phyloP scores from a whole-genome alignment of 2,113 vertebrate species.

The Vulpes ferrilata region DNA sequence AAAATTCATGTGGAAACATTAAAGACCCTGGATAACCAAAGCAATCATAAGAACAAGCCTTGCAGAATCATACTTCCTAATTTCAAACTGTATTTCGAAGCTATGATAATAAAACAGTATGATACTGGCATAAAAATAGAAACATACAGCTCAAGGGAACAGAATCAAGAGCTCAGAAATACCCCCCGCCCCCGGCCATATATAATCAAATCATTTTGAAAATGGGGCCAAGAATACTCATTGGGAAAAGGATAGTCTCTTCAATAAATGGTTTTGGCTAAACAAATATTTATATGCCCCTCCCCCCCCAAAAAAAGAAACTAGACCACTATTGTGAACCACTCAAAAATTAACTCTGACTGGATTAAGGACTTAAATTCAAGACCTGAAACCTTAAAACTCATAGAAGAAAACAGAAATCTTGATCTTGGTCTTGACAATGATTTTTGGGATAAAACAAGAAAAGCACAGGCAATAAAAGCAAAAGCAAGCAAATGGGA shows the following conservation, averaged over 20 bases:
- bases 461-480: background rate
- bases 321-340: background rate
- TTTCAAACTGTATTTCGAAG: background rate
- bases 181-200: too few species aligned
- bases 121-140: background rate
- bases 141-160: background rate
- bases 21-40: background rate
- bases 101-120: background rate
- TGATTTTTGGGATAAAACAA: background rate
- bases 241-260: background rate
- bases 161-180: background rate
- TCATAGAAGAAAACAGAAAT: background rate
- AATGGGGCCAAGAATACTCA: background rate
- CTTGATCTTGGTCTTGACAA: background rate
- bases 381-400: background rate
- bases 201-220: background rate
- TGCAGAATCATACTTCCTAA: background rate
- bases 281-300: constrained; percentile 14
- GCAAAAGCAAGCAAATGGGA: background rate
- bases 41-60: background rate
- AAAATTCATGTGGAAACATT: background rate
- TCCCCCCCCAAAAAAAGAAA: background rate
- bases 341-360: background rate
- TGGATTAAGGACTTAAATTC: background rate
- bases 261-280: background rate